Conservation (phyloP, 2,888 invertebrate genomes). For the Globia sparganii region DNA sequence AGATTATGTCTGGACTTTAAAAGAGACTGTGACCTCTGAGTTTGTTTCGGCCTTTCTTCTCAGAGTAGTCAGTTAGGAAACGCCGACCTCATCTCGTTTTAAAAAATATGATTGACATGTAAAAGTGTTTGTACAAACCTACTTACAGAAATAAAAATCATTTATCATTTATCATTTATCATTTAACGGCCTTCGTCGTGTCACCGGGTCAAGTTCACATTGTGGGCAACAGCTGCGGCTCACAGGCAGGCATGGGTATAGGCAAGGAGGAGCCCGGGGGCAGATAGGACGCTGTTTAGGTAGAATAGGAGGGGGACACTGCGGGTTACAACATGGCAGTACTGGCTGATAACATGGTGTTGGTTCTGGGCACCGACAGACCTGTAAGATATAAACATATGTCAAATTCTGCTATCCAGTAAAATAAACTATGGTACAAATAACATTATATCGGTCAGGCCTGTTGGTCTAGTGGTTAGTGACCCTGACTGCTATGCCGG, state of each 20-base stretch:
- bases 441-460: neutral
- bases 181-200: conserved; percentile 89
- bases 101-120: no score
- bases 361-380: conserved; percentile 84
- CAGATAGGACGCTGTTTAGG: conserved; percentile 87
- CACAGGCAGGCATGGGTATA: conserved; percentile 88
- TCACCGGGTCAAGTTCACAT: conserved; percentile 89
- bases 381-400: conserved; percentile 70
- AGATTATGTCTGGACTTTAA: no score
- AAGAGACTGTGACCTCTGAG: no score
- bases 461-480: no score
- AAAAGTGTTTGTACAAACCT: no score
- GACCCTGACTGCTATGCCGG: no score
- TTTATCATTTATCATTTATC: no score
- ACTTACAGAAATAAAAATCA: no score
- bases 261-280: conserved; percentile 83
- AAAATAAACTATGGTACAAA: neutral
- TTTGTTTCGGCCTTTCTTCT: no score
- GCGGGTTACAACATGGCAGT: conserved; percentile 86
- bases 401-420: neutral
- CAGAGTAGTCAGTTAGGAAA: no score
- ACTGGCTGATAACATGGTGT: conserved; percentile 85
- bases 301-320: conserved; percentile 89
- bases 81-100: no score
- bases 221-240: conserved; percentile 84